Base-by-base conservation (phyloP, 2,888 invertebrate species). In the Willowsia nigromaculata region DNA sequence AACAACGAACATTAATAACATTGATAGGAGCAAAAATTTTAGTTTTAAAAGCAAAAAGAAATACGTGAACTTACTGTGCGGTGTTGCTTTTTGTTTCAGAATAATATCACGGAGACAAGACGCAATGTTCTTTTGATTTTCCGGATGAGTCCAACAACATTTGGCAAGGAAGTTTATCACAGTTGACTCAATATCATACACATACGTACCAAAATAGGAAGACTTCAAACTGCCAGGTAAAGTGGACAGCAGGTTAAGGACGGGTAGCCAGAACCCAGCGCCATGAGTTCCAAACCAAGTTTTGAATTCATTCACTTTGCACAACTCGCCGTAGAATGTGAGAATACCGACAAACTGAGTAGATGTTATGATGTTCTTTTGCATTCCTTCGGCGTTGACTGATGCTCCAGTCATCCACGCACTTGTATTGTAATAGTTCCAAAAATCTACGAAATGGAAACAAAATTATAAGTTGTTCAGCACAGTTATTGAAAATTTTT, bases 201-300 rank as follows among this genome's bases (percentile, higher is more conserved):
- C 80, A 89, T 91, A 65, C 80, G 90, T 68, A 71, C 92, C 92
- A 84, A 92, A 92, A 53, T 90, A 92, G 22, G 76, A 83, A 9
- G 91, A 82, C 74, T 92, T 92, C 40, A 92, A 82, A 80, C 82
- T 90, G 37, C 91, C 91, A 22, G 92, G 92, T 15, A 92, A 65
- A 6, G 91, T 91, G 1, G 91, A 97, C 37, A 97, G 95, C 93
- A 97, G 95, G 89, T 96, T 95, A 11, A 98, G 95, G 90, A 98
- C 94, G 3, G 97, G 97, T 71, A 96, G 95, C 98, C 98, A 98
- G 94, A 98, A 98, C n/a, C 95, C 95, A 1, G 96, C 96, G 7
- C 97, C 98, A 92, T 97, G 96, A 76, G 95, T 94, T 15, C 98
- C 98, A 71, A 98, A 95, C 98, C 98, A 98, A 94, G 97, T 97